Percentiles rank a stretch among this genome's conserved stretches.
Conservation (phyloP, 2,113 vertebrate species). For the Chionodraco myersi region DNA sequence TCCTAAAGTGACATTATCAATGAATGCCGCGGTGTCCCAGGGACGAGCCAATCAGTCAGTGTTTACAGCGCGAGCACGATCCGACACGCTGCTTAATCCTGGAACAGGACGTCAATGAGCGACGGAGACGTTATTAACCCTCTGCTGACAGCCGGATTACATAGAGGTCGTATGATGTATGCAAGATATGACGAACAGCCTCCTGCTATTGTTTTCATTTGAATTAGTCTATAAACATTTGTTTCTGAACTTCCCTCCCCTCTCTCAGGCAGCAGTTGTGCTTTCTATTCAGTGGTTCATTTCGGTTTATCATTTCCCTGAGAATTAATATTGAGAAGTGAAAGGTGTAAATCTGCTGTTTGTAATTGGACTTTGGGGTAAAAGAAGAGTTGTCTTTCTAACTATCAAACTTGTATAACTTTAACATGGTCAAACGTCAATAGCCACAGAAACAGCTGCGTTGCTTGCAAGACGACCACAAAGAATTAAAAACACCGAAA, state of each 20-base stretch:
- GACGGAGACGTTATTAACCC: conserved; percentile 18
- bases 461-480: background rate
- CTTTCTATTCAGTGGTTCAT: background rate
- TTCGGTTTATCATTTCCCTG: background rate
- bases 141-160: conserved; percentile 37
- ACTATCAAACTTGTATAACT: background rate
- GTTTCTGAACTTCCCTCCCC: background rate
- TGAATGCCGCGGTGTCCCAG: conserved; percentile 27
- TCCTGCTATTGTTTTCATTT: background rate
- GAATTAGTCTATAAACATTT: background rate
- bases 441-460: background rate
- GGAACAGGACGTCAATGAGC: conserved; percentile 39
- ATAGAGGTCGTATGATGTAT: conserved; percentile 18
- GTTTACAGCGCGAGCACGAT: conserved; percentile 26
- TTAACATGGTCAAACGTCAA: background rate
- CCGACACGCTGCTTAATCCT: conserved; percentile 39
- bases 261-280: background rate
- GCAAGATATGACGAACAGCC: background rate
- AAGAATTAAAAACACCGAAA: background rate
- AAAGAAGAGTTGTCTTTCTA: background rate
- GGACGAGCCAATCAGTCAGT: conserved; percentile 39
- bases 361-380: background rate
- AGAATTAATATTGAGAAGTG: conserved; percentile 18
- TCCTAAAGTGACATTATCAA: conserved; percentile 42
- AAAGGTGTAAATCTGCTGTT: background rate